Evolutionary conservation across 2,113 vertebrate species (phyloP).

Genomic region (Elephantulus edwardii): DNA sequence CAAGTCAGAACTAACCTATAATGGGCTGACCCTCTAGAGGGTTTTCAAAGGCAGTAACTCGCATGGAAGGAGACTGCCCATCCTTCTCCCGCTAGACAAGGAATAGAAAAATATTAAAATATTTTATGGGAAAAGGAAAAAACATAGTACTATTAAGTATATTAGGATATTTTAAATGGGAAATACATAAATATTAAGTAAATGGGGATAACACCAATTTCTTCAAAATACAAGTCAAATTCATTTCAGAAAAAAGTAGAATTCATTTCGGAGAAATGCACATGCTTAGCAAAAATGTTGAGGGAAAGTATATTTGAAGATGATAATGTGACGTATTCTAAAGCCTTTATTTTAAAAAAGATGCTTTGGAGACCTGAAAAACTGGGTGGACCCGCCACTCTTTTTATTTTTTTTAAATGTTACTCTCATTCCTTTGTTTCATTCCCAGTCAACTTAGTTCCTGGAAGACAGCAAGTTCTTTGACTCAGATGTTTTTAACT

Average conservation of each 20-base stretch:
- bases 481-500: not conserved
- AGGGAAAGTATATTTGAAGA: constrained; percentile 33
- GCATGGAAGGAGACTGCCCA: no score
- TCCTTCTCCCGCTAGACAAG: no score
- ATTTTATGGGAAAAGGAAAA: not conserved
- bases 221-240: constrained; percentile 42
- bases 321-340: not conserved
- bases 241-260: constrained; percentile 20
- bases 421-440: not conserved
- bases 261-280: constrained; percentile 1
- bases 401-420: not conserved
- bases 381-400: not conserved
- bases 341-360: not conserved
- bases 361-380: not conserved
- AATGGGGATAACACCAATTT: not conserved
- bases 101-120: constrained; percentile 22
- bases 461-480: constrained; percentile 3
- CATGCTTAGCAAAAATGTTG: no score
- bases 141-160: not conserved
- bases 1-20: no score
- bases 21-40: no score
- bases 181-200: not conserved
- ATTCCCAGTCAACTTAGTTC: not conserved
- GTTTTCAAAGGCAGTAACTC: no score
- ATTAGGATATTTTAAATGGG: constrained; percentile 8